phyloP scores from a whole-genome alignment of 1,140 invertebrate species.

The Brachionus calyciflorus region DNA sequence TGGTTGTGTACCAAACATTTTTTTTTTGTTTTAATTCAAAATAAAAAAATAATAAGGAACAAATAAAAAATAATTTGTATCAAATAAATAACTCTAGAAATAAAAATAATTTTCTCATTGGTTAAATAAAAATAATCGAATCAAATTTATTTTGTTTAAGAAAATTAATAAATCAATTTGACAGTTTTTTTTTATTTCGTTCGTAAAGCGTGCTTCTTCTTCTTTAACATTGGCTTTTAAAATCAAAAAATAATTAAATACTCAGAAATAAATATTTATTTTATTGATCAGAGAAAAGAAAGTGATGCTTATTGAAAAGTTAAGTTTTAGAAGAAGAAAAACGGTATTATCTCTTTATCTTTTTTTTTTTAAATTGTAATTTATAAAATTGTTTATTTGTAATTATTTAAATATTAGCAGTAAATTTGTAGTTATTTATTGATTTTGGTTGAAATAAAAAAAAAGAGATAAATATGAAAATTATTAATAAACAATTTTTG shows the following conservation, averaged over 20 bases:
- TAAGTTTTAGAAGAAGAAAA: constrained; percentile 1
- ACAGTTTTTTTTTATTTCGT: constrained; percentile 3
- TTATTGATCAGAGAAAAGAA: constrained; percentile 34
- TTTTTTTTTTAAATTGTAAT: neutral
- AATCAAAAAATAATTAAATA: neutral
- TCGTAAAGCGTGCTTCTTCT: constrained; percentile 31
- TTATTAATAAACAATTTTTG: constrained; percentile 42
- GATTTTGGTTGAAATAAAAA: too few relatives aligned
- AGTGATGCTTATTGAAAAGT: neutral
- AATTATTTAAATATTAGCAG: constrained; percentile 42
- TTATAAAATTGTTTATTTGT: constrained; percentile 41
- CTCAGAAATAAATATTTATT: constrained; percentile 31
- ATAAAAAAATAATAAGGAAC: neutral
- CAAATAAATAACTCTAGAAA: neutral
- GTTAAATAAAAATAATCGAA: neutral
- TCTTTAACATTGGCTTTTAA: too few relatives aligned
- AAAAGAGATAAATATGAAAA: neutral
- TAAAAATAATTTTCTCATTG: neutral
- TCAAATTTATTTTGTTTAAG: neutral
- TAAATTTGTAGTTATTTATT: constrained; percentile 34
- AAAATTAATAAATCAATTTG: neutral
- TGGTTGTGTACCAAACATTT: constrained; percentile 19
- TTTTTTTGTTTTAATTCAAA: neutral
- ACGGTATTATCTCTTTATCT: constrained; percentile 26
- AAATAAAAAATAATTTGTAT: neutral